Base-by-base conservation (phyloP, 2,888 invertebrate species). In the Folsomia candida region DNA sequence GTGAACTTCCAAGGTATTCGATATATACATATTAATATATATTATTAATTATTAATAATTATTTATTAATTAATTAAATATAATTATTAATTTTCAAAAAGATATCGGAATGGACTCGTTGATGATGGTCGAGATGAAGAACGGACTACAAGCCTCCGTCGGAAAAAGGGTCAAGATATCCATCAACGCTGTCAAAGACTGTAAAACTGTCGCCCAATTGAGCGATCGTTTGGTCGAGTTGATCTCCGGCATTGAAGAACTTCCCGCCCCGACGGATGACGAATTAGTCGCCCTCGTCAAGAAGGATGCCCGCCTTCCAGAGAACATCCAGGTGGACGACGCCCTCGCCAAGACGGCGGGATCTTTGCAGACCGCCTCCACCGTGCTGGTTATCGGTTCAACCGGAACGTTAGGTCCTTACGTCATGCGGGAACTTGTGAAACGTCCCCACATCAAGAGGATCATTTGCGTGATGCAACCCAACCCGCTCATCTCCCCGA, bases 101-200 rank as follows among this genome's bases (percentile, higher is more conserved):
- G 28, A 65, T 1, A 11, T 75, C 2, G 75, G 75, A 2, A 51
- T 75, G 2, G 75, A 75, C 29, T 71, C 71, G 3, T 67, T 75
- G 26, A 69, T 75, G 71, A 67, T 71, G 69, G 37, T 75, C 1
- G 75, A 75, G 37, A 29, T 75, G 65, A 70, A 69, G 51, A 75
- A 75, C 57, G 26, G 29, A 18, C 4, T 75, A n/a, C 75, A 75
- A 57, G 66, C 67, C 22, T 18, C 68, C 14, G 51, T 75, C 14
- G 71, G 75, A 4, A 2, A 18, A 2, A 37, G 75, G 14, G 65
- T 37, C n/a, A 22, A 51, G 26, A 59, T 75, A 29, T 67, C 69
- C 3, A 22, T 73, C 1, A 58, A 59, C 22, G 70, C 69, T 11
- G 64, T 75, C 1, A 70, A 70, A 24, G 75, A 71, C n/a, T 73